Percentiles rank a stretch among this genome's conserved stretches.
These are phyloP conservation scores for Epizoanthus rinbou DNA, from an alignment of 92 coral and sea anemone genomes.

Conservation along the genomic window DNA sequence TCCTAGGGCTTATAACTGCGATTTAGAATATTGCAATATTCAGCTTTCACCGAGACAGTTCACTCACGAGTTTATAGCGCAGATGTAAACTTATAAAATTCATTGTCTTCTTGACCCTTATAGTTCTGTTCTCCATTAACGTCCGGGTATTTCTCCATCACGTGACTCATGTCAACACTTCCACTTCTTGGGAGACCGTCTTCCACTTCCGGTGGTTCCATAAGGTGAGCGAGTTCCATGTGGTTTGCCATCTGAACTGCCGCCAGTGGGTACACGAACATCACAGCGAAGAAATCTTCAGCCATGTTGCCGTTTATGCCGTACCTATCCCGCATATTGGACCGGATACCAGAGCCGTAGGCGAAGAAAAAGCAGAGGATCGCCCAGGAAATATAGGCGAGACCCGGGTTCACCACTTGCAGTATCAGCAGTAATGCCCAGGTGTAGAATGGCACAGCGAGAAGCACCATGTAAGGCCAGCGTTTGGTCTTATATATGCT, in stretches of 20 bases:
- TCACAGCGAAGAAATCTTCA: conserved; percentile 75
- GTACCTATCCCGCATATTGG: conserved; percentile 75
- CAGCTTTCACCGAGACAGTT: too few relatives aligned
- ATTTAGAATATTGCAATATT: too few relatives aligned
- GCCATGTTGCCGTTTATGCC: conserved; percentile 74
- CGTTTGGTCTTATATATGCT: not conserved
- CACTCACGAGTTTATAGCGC: too few relatives aligned
- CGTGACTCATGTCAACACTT: not conserved
- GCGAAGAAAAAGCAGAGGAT: conserved; percentile 71
- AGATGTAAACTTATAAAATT: too few relatives aligned
- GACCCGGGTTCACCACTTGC: conserved; percentile 56
- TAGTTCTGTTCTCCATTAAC: too few relatives aligned
- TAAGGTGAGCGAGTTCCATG: conserved; percentile 41
- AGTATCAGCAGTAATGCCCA: conserved; percentile 58
- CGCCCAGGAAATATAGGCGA: conserved; percentile 70
- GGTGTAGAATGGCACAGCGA: conserved; percentile 66
- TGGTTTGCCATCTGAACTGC: conserved; percentile 86
- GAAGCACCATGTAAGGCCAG: conserved; percentile 58
- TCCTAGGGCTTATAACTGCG: too few relatives aligned
- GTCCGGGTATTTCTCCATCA: not conserved
- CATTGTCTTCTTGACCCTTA: too few relatives aligned
- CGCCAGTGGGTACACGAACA: conserved; percentile 78
- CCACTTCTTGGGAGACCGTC: conserved; percentile 18
- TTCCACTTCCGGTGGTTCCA: conserved; percentile 8
- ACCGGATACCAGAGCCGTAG: conserved; percentile 62